Base-by-base conservation (phyloP, 64 coral and sea anemone genomes). In the Actinia tenebrosa region DNA sequence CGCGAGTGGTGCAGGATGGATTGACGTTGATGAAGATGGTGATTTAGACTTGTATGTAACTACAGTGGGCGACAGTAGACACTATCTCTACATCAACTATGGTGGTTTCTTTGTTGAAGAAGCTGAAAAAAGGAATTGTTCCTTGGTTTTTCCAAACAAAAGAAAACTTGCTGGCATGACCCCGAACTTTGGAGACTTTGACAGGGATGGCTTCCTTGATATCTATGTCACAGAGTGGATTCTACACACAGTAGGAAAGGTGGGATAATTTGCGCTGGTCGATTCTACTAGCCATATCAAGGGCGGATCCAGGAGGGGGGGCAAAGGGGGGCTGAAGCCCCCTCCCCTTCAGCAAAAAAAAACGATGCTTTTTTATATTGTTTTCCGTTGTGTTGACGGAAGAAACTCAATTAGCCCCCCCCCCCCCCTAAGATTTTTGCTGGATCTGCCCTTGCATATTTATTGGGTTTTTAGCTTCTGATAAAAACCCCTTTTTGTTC, bases 151-250 rank as follows among this genome's bases (percentile, higher is more conserved):
- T 77, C 89, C 86, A 83, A 83, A 89, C 77, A 93, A 93, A 25
- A 80, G 95, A 58, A 98, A 98, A 64, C 83, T 98, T 37, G 89
- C 95, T 66, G 95, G 95, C 14, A 91, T 98, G 87, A 93, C 95
- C 9, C 91, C 95, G 6, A 98, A 91, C 53, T 93, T 98, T 77
- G 95, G 95, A 43, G 95, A 98, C 71, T 98, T 98, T 84, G 79
- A 98, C 44, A 80, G 84, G 3, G 95, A 98, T 58, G 95, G 95
- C 44, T 98, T 89, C 58, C 78, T 82, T 55, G 95, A 98, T 56
- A 93, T 98, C 78, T 98, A 98, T 45, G 95, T 98, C 1, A 89
- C 95, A 23, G 95, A 98, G 69, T 98, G 95, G 95, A 91, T 98
- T 79, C 84, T 89, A 56, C 95, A 98, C 27, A 83, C 83, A 80